Conservation (phyloP, 1,140 invertebrate species). For the Heliconius himera region DNA sequence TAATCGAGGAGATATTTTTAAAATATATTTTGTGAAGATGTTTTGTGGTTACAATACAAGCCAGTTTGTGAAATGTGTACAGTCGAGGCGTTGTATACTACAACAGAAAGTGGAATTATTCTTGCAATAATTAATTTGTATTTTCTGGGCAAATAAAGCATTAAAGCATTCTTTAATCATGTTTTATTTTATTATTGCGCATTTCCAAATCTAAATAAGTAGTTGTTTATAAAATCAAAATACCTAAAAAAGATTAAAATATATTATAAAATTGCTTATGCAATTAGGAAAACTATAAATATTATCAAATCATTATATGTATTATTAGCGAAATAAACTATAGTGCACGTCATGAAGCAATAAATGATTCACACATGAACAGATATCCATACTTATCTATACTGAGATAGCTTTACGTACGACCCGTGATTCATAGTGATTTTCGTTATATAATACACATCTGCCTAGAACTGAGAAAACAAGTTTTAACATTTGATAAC, state of each 20-base stretch:
- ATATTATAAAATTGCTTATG: too few species aligned
- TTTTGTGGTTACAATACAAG: slow-evolving; percentile 68
- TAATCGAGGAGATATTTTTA: slow-evolving; percentile 67
- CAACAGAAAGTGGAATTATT: slow-evolving; percentile 65
- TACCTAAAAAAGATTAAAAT: too few species aligned
- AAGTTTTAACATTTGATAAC: not conserved
- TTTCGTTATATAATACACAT: not conserved
- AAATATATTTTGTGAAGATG: slow-evolving; percentile 74
- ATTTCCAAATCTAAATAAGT: not conserved
- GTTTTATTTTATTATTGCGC: slow-evolving; percentile 47
- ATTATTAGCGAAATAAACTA: not conserved
- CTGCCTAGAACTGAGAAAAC: not conserved
- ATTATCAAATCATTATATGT: not conserved
- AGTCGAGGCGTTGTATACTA: slow-evolving; percentile 52
- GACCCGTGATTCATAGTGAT: not conserved
- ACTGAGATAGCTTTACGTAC: not conserved
- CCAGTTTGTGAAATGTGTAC: slow-evolving; percentile 22
- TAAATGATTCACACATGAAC: not conserved
- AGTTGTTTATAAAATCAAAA: too few species aligned
- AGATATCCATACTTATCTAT: not conserved
- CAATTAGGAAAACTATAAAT: not conserved
- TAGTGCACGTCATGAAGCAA: not conserved
- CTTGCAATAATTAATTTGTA: slow-evolving; percentile 79
- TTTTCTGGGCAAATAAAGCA: slow-evolving; percentile 80
- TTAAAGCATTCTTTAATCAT: slow-evolving; percentile 62